Percentiles rank a stretch among this genome's conserved stretches.
Conservation (phyloP, 2,888 invertebrate genomes). For the Bugulina stolonifera region DNA sequence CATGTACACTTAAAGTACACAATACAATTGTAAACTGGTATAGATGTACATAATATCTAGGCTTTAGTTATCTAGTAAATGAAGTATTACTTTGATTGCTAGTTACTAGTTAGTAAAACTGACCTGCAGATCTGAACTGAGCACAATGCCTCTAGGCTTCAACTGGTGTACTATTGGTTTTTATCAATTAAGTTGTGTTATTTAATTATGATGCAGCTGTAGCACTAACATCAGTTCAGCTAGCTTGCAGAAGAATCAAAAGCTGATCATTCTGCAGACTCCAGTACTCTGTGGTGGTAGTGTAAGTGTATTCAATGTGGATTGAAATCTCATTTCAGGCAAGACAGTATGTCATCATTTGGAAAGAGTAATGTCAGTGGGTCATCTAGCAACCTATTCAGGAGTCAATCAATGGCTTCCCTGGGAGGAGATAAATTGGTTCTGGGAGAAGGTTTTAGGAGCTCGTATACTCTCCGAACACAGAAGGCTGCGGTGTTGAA, state of each 20-base stretch:
- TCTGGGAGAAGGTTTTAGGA: conserved; percentile 22
- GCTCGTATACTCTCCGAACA: neutral
- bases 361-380: neutral
- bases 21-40: no score
- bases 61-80: no score
- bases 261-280: no score
- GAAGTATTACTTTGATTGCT: no score
- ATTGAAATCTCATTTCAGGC: no score
- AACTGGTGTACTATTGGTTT: neutral
- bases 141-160: neutral
- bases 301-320: no score
- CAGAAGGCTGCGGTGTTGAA: neutral
- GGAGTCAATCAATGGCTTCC: conserved; percentile 20
- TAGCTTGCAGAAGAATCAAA: no score
- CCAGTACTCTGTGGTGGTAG: no score
- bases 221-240: neutral
- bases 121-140: neutral
- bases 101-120: neutral
- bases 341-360: neutral
- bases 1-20: no score
- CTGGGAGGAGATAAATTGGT: conserved; percentile 17
- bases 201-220: neutral
- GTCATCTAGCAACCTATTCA: conserved; percentile 2
- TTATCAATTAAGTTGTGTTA: neutral
- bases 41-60: no score